phyloP scores from a whole-genome alignment of 2,888 invertebrate species.

The Eulithis testata region DNA sequence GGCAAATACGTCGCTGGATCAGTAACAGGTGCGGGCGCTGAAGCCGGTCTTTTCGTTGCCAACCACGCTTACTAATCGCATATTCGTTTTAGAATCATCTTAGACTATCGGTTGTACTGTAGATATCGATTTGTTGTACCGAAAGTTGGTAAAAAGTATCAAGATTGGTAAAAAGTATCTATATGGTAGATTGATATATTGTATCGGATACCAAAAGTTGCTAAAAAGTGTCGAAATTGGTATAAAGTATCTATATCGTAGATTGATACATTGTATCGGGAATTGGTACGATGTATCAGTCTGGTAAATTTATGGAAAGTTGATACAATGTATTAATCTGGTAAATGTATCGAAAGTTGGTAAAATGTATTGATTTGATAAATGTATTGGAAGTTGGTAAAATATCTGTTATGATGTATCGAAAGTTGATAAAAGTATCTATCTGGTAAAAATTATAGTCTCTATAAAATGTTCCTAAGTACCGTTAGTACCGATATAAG shows the following conservation, averaged over 20 bases:
- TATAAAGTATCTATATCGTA: neutral
- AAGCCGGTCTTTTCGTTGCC: conserved; percentile 95
- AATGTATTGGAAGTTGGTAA: neutral
- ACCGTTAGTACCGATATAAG: no score
- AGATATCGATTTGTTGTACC: conserved; percentile 28
- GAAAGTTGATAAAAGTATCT: no score
- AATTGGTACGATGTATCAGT: no score
- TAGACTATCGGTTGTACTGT: conserved; percentile 10
- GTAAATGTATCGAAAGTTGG: neutral
- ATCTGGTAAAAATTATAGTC: neutral
- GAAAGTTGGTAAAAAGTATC: conserved; percentile 17
- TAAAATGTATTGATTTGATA: neutral
- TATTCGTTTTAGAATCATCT: conserved; percentile 29
- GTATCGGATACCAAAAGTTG: no score
- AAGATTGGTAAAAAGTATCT: neutral
- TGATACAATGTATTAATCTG: neutral
- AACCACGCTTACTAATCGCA: conserved; percentile 96
- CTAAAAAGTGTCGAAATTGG: neutral
- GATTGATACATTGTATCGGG: no score
- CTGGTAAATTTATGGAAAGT: neutral
- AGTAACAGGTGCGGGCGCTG: conserved; percentile 93
- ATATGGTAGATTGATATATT: neutral
- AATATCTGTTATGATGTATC: neutral
- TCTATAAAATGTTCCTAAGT: no score
- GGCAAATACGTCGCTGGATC: conserved; percentile 97